Conservation (phyloP, 2,797 vertebrate genomes). For the Acanthurus tractus region DNA sequence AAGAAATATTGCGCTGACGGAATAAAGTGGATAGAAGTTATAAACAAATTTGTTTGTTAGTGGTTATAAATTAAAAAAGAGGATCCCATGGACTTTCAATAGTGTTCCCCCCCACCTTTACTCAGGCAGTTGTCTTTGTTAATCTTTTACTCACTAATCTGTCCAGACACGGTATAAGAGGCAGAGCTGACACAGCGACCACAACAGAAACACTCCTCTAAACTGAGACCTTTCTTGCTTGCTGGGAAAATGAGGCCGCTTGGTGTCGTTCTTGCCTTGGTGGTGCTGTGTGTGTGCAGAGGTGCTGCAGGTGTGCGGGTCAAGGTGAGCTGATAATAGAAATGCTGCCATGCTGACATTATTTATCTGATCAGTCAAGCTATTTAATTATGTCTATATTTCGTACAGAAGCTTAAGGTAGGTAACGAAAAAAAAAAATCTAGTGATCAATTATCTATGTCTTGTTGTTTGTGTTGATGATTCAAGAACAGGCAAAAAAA, state of each 20-base stretch:
- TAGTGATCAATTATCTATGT: too few species aligned
- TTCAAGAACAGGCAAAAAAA: too few species aligned
- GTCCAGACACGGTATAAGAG: conserved; percentile 51
- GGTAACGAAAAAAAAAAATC: background rate
- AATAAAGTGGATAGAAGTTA: conserved; percentile 15
- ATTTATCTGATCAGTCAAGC: background rate
- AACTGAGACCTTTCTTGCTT: conserved; percentile 1
- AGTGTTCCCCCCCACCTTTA: background rate
- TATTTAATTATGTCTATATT: background rate
- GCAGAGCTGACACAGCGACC: background rate
- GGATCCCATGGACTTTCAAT: conserved; percentile 30
- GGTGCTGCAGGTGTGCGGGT: conserved; percentile 60
- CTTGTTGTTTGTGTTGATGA: too few species aligned
- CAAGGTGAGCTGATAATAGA: conserved; percentile 55
- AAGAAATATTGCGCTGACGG: conserved; percentile 6
- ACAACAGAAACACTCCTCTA: conserved; percentile 41
- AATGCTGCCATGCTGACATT: background rate
- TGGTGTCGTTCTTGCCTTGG: conserved; percentile 33
- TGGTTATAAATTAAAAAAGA: conserved; percentile 54
- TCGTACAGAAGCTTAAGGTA: too few species aligned
- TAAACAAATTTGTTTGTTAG: conserved; percentile 27
- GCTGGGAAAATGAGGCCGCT: conserved; percentile 65
- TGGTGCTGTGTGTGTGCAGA: conserved; percentile 53
- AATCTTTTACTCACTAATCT: conserved; percentile 61
- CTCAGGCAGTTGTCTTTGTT: conserved; percentile 12